Evolutionary conservation across 64 coral and sea anemone species (phyloP), one percentile per base, ranked within the genome.

Genomic region (Actinia tenebrosa): DNA sequence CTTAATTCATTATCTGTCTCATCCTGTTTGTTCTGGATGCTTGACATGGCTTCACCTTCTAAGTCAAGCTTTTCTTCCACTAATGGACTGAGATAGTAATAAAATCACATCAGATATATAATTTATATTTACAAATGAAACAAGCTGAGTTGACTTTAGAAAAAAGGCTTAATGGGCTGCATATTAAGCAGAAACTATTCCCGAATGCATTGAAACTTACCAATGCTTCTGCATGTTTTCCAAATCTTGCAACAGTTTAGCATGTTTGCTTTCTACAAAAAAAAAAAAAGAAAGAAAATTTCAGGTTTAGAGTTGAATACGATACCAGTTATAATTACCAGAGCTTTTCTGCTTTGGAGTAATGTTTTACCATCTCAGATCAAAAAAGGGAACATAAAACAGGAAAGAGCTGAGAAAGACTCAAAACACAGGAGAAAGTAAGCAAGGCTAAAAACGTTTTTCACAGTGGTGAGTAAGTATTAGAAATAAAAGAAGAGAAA

Each of bases 21-120:
- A 26, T 99, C 91, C 77, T 99, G 97, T 90, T 99, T 99, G 43
- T 88, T 78, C 26, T 99, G 97, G 53, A 99, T 99, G 78, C 97
- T 99, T 50, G 93, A 92, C 93, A 99, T 99, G n/a, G 97, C 97
- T 80, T 95, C 90, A 18, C 91, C 93, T 88, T 99, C 97, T 53
- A 99, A 69, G 45, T 95, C 97, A 20, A 99, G 90, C 60, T 99
- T 99, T 54, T 99, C 97, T 44, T 94, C 93, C 60, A 99, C 97
- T 47, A 99, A 89, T 25, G 97, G 97, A 92, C 97, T 99, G 45
- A 8, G 78, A 60, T 43, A 80, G 42, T 4, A 26, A 46, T 50
- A 81, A 45, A 53, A 44, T 8, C 63, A 66, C 7, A 7, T n/a
- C 19, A 66, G 63, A n/a, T 23, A 23, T 25, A 66, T 37, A 37